These are phyloP conservation scores for Mallateleia sp. DNA, from an alignment of 2,888 invertebrate species.

Conservation along the genomic window DNA sequence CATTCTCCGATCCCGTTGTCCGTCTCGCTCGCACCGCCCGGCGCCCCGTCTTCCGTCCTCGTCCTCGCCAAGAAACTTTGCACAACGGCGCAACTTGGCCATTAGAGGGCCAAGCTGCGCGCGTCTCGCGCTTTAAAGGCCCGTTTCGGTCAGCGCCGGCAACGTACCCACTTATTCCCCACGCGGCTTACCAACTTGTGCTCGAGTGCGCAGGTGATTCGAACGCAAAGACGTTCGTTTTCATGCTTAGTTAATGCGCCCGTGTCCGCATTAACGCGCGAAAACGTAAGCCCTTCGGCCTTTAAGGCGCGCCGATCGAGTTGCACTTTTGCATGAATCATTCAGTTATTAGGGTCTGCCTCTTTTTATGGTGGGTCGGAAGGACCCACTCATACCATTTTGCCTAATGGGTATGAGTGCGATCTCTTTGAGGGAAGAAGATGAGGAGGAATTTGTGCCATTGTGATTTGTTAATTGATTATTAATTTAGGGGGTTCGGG, in stretches of 20 bases:
- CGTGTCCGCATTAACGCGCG: constrained; percentile 48
- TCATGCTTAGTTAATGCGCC: constrained; percentile 76
- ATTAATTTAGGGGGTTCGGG: not conserved
- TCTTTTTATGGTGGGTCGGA: too few species aligned
- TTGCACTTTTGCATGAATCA: constrained; percentile 28
- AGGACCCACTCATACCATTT: too few species aligned
- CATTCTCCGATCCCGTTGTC: constrained; percentile 32
- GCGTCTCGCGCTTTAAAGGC: constrained; percentile 60
- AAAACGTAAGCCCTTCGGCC: constrained; percentile 38
- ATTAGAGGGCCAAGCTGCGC: constrained; percentile 83
- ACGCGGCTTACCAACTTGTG: constrained; percentile 65
- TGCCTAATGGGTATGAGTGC: too few species aligned
- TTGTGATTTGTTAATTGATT: not conserved
- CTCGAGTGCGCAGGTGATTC: constrained; percentile 81
- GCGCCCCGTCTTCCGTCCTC: too few species aligned
- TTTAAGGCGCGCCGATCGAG: not conserved
- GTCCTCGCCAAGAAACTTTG: constrained; percentile 86
- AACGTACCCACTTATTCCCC: constrained; percentile 52
- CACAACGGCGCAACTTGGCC: constrained; percentile 88
- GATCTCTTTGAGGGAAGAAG: not conserved
- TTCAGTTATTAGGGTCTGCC: constrained; percentile 18
- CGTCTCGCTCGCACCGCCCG: too few species aligned
- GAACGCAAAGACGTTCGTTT: constrained; percentile 79
- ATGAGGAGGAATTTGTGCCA: not conserved
- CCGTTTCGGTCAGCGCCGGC: constrained; percentile 57